These are phyloP conservation scores for Parazoanthus atlanticus DNA, from an alignment of 92 coral and sea anemone genomes.

Conservation along the genomic window DNA sequence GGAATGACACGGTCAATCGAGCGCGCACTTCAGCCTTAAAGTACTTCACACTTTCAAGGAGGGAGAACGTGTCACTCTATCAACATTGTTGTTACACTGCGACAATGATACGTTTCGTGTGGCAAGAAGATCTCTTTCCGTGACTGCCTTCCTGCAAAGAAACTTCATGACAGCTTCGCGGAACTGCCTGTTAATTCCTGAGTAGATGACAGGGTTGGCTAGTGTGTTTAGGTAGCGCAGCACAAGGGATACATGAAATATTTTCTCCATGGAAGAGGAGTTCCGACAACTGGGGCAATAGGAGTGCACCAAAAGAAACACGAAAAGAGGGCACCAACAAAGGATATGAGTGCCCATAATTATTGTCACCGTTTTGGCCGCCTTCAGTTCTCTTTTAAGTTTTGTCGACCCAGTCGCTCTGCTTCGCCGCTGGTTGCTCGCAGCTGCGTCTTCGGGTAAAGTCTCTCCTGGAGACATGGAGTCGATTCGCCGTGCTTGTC, in stretches of 20 bases:
- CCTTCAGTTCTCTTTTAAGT: conserved; percentile 82
- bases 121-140: conserved; percentile 22
- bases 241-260: conserved; percentile 60
- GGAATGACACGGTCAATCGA: neutral
- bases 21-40: neutral
- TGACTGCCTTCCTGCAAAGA: conserved; percentile 10
- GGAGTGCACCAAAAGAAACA: conserved; percentile 62
- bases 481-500: conserved; percentile 77
- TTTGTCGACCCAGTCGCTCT: conserved; percentile 29
- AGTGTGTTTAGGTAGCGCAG: conserved; percentile 79
- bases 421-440: conserved; percentile 29
- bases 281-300: conserved; percentile 57
- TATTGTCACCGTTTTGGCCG: conserved; percentile 85
- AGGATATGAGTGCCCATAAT: conserved; percentile 88
- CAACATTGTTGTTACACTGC: conserved; percentile 14
- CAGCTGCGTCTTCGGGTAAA: neutral
- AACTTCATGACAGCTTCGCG: conserved; percentile 74
- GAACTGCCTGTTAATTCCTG: conserved; percentile 88
- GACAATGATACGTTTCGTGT: conserved; percentile 26
- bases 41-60: conserved; percentile 1
- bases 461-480: conserved; percentile 49
- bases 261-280: conserved; percentile 16
- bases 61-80: conserved; percentile 7
- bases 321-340: conserved; percentile 91
- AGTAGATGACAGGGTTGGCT: conserved; percentile 87